Percentiles rank a stretch among this genome's conserved stretches.
Conservation (phyloP, 2,888 invertebrate genomes). For the Drosophila tripunctata region DNA sequence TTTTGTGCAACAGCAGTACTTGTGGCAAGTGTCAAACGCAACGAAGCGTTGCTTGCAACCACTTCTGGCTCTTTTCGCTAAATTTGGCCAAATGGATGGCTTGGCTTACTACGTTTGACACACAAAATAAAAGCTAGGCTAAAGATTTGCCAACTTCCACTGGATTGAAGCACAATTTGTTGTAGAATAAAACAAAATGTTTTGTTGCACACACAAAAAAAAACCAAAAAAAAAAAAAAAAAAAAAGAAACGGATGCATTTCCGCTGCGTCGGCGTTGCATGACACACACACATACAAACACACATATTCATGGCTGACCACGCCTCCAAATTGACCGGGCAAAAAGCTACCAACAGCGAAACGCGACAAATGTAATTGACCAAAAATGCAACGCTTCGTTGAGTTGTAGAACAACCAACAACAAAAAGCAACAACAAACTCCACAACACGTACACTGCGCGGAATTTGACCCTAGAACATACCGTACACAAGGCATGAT, state of each 20-base stretch:
- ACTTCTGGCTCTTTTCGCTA: conserved; percentile 7
- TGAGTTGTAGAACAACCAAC: conserved; percentile 53
- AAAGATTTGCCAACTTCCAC: conserved; percentile 67
- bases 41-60: conserved; percentile 62
- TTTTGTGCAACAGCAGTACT: conserved; percentile 63
- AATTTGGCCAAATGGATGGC: conserved; percentile 44
- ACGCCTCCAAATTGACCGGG: conserved; percentile 57
- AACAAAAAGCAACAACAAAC: conserved; percentile 24
- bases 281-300: conserved; percentile 50
- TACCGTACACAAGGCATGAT: too few species aligned
- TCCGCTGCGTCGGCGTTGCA: conserved; percentile 66
- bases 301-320: conserved; percentile 37
- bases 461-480: neutral
- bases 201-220: conserved; percentile 39
- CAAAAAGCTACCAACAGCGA: conserved; percentile 36
- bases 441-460: conserved; percentile 31
- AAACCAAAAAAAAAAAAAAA: neutral
- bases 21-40: conserved; percentile 63
- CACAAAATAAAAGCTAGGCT: conserved; percentile 50
- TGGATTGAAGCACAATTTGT: conserved; percentile 44
- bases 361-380: conserved; percentile 76
- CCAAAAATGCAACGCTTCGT: conserved; percentile 75
- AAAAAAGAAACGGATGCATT: conserved; percentile 62
- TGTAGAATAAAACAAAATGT: conserved; percentile 60
- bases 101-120: conserved; percentile 66